These are phyloP conservation scores for Caenorhabditis parvicauda DNA, from an alignment of 2,888 invertebrate species.

Conservation along the genomic window DNA sequence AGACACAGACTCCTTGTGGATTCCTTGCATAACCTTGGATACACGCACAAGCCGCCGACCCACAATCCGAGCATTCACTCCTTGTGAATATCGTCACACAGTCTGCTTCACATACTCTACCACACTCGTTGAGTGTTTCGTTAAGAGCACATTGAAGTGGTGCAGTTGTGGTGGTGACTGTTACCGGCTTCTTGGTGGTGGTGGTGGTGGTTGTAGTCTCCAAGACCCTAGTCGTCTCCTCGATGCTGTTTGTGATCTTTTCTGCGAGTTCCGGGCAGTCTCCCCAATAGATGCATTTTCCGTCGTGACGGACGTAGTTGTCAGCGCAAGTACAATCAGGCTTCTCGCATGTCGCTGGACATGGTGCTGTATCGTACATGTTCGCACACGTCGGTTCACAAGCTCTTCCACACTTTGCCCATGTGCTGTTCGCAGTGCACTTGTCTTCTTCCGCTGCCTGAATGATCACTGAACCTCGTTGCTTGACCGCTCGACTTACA, in stretches of 20 bases:
- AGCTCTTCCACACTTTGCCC: conserved; percentile 59
- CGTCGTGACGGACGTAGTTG: conserved; percentile 56
- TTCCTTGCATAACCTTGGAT: conserved; percentile 57
- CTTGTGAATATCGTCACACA: conserved; percentile 58
- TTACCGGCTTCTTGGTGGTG: conserved; percentile 3
- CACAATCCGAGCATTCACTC: conserved; percentile 55
- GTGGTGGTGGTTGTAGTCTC: conserved; percentile 4
- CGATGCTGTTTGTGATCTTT: conserved; percentile 6
- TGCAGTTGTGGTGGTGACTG: conserved; percentile 1
- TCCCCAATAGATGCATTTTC: conserved; percentile 57
- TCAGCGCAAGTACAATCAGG: conserved; percentile 60
- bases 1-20: conserved; percentile 47
- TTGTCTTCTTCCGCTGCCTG: conserved; percentile 16
- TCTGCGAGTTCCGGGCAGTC: conserved; percentile 50
- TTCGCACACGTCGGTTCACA: conserved; percentile 57
- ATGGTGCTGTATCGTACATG: conserved; percentile 57
- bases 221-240: conserved; percentile 5
- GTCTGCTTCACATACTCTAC: conserved; percentile 58
- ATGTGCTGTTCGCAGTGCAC: conserved; percentile 54
- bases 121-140: conserved; percentile 61
- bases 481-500: conserved; percentile 13
- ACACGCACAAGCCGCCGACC: conserved; percentile 52
- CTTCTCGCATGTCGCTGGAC: conserved; percentile 51
- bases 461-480: no score
- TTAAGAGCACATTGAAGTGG: conserved; percentile 45